Base-by-base conservation (phyloP, 2,797 vertebrate genomes). In the Halcyon chelicuti region DNA sequence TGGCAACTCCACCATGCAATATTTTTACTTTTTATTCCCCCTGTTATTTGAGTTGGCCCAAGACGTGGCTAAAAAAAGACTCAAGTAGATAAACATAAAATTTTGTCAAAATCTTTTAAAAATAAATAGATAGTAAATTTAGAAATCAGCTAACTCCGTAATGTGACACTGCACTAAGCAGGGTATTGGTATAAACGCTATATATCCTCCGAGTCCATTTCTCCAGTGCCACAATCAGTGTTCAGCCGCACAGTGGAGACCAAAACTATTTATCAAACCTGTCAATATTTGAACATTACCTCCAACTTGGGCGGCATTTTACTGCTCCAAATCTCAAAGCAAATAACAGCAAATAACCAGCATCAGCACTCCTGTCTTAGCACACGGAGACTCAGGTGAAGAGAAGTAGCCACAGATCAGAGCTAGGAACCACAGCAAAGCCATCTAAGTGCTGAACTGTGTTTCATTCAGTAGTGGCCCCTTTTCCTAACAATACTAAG, bases 381-480 rank as follows among this genome's bases (percentile, higher is more conserved):
- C 46, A 61, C 11, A 28, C 2, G 29, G 44, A 61, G 52, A 76
- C 4, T 4, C 14, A 19, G 26, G 28, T 14, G 14, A 73, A 51
- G 14, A 58, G 7, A 37, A 49, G 6, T 10, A 10, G 14, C 25
- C 55, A 62, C 28, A 26, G 15, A 46, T 51, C 7, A 31, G 72
- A 65, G n/a, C 16, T 15, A 47, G 39, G 42, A 84, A 66, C 11
- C 35, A 66, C 73, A 81, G 12, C 15, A 31, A n/a, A 63, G 31
- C 0, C 0, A 57, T 29, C 14, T 33, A 37, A 68, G 46, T 33
- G n/a, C 29, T 39, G 31, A 47, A 3, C 2, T 26, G 14, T 6
- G 18, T 57, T 55, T 44, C 19, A 22, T 6, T 26, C 37, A 35
- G 4, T 4, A 20, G 26, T 4, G 25, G 25, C 12, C 2, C 26